Evolutionary conservation across 2,113 vertebrate species (phyloP), one percentile per base, ranked within the genome.

Genomic region (Seriola aureovittata): DNA sequence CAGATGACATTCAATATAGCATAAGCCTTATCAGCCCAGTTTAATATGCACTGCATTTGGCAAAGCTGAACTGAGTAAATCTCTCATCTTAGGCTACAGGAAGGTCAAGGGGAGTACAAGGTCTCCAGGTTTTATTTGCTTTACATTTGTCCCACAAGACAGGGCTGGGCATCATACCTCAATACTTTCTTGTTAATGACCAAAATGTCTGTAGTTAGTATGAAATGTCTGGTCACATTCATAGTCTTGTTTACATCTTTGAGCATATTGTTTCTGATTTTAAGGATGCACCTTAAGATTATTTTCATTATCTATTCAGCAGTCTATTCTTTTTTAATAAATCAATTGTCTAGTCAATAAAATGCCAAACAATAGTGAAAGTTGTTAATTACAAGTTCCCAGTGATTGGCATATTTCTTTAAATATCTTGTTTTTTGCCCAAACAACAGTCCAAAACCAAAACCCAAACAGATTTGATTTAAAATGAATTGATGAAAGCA

Each of bases 1-100:
- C 8, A 87, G 85, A 91, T 93, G 93, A 92, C 90, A 88, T 90
- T 90, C 82, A 91, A 92, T 93, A 89, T 82, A 86, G 85, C 84
- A 63, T 91, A 90, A 91, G 88, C 78, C 77, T 71, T 52, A 89
- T 88, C 75, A 48, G 63, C 46, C 58, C 74, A 57, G 73, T 90
- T 91, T 87, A 91, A 91, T 76, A 85, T 80, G 75, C 44, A 48
- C 82, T 63, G 71, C 69, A 75, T 72, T 87, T 82, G 19, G 71
- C 65, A 87, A 90, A 91, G 82, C 78, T 78, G 34, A 76, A 66
- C 79, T 54, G 63, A 23, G 50, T 58, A 78, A 78, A 74, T 82
- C 78, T 78, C 55, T 73, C 69, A 79, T 87, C 55, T 67, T 23
- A 57, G 74, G 67, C 44, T 29, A 71, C 52, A 80, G 25, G 72